Evolutionary conservation across 2,113 vertebrate species (phyloP), one percentile per base, ranked within the genome.

Genomic region (Sinocyclocheilus grahami): DNA sequence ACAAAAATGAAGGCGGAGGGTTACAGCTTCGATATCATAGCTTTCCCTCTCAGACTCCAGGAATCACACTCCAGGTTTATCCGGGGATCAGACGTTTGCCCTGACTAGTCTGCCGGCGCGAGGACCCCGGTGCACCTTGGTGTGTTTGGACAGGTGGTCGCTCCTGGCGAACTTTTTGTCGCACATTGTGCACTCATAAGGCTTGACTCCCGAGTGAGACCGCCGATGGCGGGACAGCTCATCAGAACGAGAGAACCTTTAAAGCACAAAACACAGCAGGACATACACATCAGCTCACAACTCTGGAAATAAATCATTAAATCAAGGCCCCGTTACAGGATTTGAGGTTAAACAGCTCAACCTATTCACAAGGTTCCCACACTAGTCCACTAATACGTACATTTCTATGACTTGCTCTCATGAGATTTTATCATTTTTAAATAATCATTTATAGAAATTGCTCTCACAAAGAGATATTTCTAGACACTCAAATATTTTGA

Each of bases 161-260:
- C 96, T 97, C 93, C 95, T 95, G 88, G 97, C 96, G 27, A 97
- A 97, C 91, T 91, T 97, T 93, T 97, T 97, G 86, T 96, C 91
- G 0, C 96, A 97, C 89, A 97, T 90, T 0, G 93, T 87, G 85
- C 97, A 97, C 87, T 93, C 95, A 88, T 97, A 96, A 0, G 96
- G 97, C 88, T 97, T 97, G 86, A 97, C 83, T 3, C 97, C 96
- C 0, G 96, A 97, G 93, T 97, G 97, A 74, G 97, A 97, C 84
- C 96, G 96, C 18, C 94, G 95, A 92, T 97, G 97, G 6, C 96
- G 95, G 51, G 96, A 97, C 22, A 97, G 94, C 86, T 97, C 97
- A 1, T 97, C 96, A 0, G 96, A 97, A 0, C 96, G 93, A 78
- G 96, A 97, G 76, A 97, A 97, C 94, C 97, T 97, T 93, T 42